Evolutionary conservation across 2,888 invertebrate genomes (phyloP).

Genomic region (Euzetes globulus): DNA sequence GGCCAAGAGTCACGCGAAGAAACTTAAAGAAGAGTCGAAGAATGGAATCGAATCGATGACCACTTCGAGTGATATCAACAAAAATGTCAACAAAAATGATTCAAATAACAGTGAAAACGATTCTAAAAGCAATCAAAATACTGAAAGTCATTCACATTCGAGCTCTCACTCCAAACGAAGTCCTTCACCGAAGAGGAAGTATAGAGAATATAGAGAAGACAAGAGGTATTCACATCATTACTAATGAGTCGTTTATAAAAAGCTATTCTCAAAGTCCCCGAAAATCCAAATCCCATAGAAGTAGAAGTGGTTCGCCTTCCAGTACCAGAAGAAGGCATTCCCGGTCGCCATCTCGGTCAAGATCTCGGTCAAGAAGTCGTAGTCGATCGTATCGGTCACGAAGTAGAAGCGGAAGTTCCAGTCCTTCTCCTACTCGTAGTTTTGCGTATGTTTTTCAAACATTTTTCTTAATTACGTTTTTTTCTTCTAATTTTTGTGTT

Average conservation of each 20-base stretch:
- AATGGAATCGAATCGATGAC: constrained; percentile 28
- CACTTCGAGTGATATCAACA: neutral
- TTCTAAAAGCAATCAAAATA: neutral
- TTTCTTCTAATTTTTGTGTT: neutral
- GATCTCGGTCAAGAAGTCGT: constrained; percentile 41
- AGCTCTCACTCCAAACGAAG: constrained; percentile 16
- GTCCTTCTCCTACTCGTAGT: constrained; percentile 53
- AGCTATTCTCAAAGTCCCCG: constrained; percentile 9
- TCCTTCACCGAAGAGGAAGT: constrained; percentile 42
- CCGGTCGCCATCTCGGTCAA: constrained; percentile 42
- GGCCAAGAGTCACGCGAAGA: constrained; percentile 76
- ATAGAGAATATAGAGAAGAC: constrained; percentile 41
- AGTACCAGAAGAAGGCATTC: constrained; percentile 43
- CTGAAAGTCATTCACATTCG: neutral
- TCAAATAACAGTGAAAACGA: constrained; percentile 5
- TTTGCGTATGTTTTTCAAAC: neutral
- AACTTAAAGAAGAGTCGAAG: constrained; percentile 39
- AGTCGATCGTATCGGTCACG: constrained; percentile 26
- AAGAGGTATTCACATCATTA: neutral
- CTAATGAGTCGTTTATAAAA: neutral
- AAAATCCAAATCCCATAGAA: constrained; percentile 37
- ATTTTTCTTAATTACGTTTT: no score
- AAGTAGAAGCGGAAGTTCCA: constrained; percentile 43
- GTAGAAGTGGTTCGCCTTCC: constrained; percentile 40
- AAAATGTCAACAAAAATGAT: neutral